Base-by-base conservation (phyloP, 1,140 invertebrate genomes). In the Apis florea region DNA sequence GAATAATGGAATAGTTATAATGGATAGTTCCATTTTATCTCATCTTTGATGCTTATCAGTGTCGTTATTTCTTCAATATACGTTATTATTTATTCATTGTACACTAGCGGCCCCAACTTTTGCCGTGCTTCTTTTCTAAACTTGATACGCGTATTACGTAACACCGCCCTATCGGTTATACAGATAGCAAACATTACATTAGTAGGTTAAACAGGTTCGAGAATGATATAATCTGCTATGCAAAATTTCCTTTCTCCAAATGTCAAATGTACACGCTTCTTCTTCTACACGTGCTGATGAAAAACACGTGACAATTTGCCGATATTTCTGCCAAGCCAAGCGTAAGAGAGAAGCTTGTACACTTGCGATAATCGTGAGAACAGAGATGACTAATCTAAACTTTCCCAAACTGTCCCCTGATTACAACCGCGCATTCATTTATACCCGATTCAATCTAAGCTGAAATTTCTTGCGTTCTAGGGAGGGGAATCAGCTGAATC, bases 371-470 rank as follows among this genome's bases (percentile, higher is more conserved):
- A 74, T 74, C 13, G 53, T 51, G 31, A 74, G 51, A 54, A 66
- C 53, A 56, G 40, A 53, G 61, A 74, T 80, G 61, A 80, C 71
- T 71, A 75, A 80, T 80, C 79, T 51, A 80, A 80, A 80, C 79
- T 80, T 80, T 67, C 53, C 31, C 49, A 3, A 66, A 66, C 71
- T 49, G 61, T 74, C 53, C 24, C 53, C 24, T 74, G 79, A 80
- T 80, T 80, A 67, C 63, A 75, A n/a, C 11, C 31, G 71, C 67
- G 53, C 49, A 80, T 75, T 75, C 79, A 75, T 80, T 80, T 80
- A 74, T 80, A 66, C 71, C 19, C 70, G 61, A 80, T 80, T 80
- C 79, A 80, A 80, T 74, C 79, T 74, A 74, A 80, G n/a, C 53
- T 58, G 79, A 75, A 74, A 80, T 80, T 80, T 80, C 79, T 80